Base-by-base conservation (phyloP, 2,113 vertebrate genomes). In the Sprattus sprattus region DNA sequence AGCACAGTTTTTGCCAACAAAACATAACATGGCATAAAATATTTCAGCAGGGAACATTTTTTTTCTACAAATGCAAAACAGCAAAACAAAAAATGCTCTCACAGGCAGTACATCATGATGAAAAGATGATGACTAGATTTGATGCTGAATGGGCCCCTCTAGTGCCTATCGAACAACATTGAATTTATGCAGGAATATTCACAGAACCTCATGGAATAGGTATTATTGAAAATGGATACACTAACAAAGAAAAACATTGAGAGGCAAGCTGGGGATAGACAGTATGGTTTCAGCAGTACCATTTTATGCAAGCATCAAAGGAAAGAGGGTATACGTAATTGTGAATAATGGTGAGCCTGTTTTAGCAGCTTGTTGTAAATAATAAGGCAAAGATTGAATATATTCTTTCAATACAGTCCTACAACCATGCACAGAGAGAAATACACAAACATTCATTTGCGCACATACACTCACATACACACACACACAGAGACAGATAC, bases 401-500 rank as follows among this genome's bases (percentile, higher is more conserved):
- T 32, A 78, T 78, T 75, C 28, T 11, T 78, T 78, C 28, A 78
- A 32, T 39, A 32, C 71, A 78, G 15, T 78, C 71, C 32, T 39
- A 78, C 64, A 71, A 28, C 8, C 64, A 71, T 28, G 9, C 64
- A 71, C 64, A 25, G n/a, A 71, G 7, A 71, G 13, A 71, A 10
- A 71, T 25, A 71, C 9, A 81, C 50, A 54, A 4, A 25, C 83
- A 45, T 80, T 15, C 45, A 20, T 52, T 67, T 50, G 82, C 82
- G 84, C 25, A 84, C 44, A 67, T 18, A 47, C 81, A 85, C 49
- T 85, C 85, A 89, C 60, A 82, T 85, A 46, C 85, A 46, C 16
- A 88, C 45, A 44, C 64, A 85, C 83, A 82, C 50, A 85, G 84
- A 57, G 60, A 54, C 81, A 54, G 80, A 84, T 80, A 39, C 22